Base-by-base conservation (phyloP, 2,888 invertebrate species). In the Hirtodrosophila duncani region DNA sequence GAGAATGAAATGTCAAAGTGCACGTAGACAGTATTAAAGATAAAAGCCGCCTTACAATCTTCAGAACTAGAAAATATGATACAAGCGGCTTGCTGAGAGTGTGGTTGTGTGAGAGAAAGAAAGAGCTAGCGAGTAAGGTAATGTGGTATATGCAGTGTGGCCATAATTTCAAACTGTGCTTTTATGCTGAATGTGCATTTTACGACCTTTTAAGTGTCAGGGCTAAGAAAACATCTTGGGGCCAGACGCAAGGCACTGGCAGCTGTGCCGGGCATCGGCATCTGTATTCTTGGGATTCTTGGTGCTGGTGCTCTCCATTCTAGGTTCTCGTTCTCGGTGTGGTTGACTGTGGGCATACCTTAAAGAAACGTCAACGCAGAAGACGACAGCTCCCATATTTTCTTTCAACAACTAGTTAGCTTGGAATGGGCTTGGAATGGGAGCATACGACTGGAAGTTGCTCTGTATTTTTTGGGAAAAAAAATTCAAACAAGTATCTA, bases 121-220 rank as follows among this genome's bases (percentile, higher is more conserved):
- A 17, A 16, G 18, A 10, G 26, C 9, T 13, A 6, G 21, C n/a
- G 20, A 3, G 20, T 3, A n/a, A 11, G 18, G 17, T 6, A 21
- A 10, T 2, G 20, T 9, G 20, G 42, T 39, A 10, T 43, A 39
- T 52, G 48, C 57, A 61, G 57, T 41, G 60, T 59, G 62, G 59
- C 52, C 66, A 65, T 77, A 69, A 72, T 72, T 71, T 58, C 57
- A 58, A 63, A 65, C 69, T 74, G 67, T 59, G 70, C 61, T 59
- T 70, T 70, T 62, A 49, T 70, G 67, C 57, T 71, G 61, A 67
- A 71, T 79, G 68, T 79, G 74, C 77, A 79, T 74, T 74, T 74
- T 74, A 74, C 63, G 80, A 67, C 79, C 67, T 74, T 75, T 75
- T 75, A 67, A 75, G 79, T 79, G 79, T 64, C 63, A 53, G 62